phyloP scores from a whole-genome alignment of 2,113 vertebrate species.

The Nasalis larvatus region DNA sequence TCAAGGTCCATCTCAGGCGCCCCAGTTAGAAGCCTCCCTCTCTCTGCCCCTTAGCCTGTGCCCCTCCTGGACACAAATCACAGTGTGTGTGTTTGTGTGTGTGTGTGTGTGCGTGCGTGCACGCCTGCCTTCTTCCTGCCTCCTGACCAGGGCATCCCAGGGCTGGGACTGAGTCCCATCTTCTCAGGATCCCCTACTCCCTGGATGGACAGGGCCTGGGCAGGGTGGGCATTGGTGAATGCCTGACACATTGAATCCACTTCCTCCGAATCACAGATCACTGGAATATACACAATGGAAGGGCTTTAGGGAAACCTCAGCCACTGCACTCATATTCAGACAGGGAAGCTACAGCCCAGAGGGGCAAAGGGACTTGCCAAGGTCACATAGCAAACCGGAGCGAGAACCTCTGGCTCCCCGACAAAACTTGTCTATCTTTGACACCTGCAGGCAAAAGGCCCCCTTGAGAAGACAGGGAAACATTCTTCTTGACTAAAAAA shows the following conservation, averaged over 20 bases:
- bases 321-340: neutral
- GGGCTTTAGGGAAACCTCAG: neutral
- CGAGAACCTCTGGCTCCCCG: neutral
- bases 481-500: neutral
- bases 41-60: neutral
- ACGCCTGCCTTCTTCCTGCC: neutral
- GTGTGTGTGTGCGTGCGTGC: rapidly evolving
- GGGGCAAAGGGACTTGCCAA: neutral
- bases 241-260: neutral
- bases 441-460: neutral
- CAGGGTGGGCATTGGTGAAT: neutral
- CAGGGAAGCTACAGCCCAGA: neutral
- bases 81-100: too few relatives aligned
- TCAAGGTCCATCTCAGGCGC: neutral
- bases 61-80: neutral
- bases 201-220: neutral
- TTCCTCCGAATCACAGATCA: neutral
- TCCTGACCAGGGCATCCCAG: neutral
- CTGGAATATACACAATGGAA: rapidly evolving
- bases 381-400: neutral
- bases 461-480: neutral
- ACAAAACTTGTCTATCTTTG: neutral
- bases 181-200: neutral
- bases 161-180: neutral
- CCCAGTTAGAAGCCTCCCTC: neutral